These are phyloP conservation scores for Lucifuga dentata DNA, from an alignment of 2,113 vertebrate genomes.

Conservation along the genomic window DNA sequence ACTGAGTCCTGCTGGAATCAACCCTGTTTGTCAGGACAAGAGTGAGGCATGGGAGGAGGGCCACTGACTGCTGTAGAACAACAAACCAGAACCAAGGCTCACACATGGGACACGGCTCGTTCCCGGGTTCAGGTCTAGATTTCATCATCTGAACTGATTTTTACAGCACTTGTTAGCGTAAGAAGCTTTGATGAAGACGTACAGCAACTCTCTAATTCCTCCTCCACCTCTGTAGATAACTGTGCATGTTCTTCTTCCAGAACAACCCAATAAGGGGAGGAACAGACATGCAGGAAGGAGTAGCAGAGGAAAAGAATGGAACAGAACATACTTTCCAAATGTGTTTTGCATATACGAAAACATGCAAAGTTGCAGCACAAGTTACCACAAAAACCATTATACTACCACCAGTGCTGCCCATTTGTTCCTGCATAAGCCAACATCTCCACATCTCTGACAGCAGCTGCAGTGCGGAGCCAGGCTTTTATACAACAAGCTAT, in stretches of 20 bases:
- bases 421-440: conserved; percentile 11
- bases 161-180: conserved; percentile 34
- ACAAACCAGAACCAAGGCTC: conserved; percentile 43
- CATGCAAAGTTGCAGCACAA: background rate
- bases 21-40: conserved; percentile 1
- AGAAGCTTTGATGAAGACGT: conserved; percentile 49
- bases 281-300: background rate
- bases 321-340: no score
- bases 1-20: conserved; percentile 41
- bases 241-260: no score
- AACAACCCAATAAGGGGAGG: no score
- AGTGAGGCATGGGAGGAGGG: conserved; percentile 36
- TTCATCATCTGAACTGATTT: conserved; percentile 33
- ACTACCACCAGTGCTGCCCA: background rate
- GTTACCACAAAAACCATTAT: background rate
- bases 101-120: conserved; percentile 33
- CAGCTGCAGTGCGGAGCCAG: conserved; percentile 14
- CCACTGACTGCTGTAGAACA: conserved; percentile 6
- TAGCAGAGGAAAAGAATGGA: background rate
- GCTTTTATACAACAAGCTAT: conserved; percentile 22
- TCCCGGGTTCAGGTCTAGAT: conserved; percentile 1
- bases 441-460: conserved; percentile 20
- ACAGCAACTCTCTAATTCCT: conserved; percentile 14
- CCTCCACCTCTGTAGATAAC: conserved; percentile 37
- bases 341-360: background rate